Base-by-base conservation (phyloP, 2,113 vertebrate species). In the Nibea albiflora region DNA sequence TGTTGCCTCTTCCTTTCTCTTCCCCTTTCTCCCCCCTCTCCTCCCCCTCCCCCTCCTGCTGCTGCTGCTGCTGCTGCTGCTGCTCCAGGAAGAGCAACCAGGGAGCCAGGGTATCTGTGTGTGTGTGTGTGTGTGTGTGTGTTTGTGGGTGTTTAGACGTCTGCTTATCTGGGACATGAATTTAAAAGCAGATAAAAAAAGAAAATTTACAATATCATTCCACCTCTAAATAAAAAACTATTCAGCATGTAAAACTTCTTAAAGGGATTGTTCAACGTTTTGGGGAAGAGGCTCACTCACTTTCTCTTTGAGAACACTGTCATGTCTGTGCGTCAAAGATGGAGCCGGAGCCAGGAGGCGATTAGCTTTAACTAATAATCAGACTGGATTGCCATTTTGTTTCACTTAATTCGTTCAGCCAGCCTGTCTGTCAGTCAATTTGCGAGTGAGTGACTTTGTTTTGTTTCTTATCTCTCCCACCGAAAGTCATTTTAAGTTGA, bases 11-110 rank as follows among this genome's bases (percentile, higher is more conserved):
- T 79, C 74, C 74, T 63, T 61, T 24, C 22, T 50, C 60, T 5
- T 22, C 8, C 1, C 6, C 0, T 9, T 15, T n/a, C 53, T 11
- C 35, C 28, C 28, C 28, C 53, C 19, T 5, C 1, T 50, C 50
- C 35, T 71, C 50, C 84, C 65, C 50, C 53, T 66, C 76, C 61
- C 46, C 52, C 35, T 71, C 44, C 84, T 68, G 44, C 53, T 69
- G 73, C 61, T 58, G 73, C 85, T 77, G 87, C 84, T 68, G 44
- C 53, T 69, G 73, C 61, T 58, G 73, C 85, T 77, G 87, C 83
- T 85, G 85, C 81, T 92, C 73, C 85, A 72, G 88, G 92, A 92
- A 90, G 85, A 85, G 44, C 82, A 56, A 73, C 85, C 84, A 67
- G 83, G 83, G 78, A 70, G 90, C 54, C 88, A 83, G 78, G 84